Conservation (phyloP, 2,113 vertebrate species). For the Fulmarus glacialis region DNA sequence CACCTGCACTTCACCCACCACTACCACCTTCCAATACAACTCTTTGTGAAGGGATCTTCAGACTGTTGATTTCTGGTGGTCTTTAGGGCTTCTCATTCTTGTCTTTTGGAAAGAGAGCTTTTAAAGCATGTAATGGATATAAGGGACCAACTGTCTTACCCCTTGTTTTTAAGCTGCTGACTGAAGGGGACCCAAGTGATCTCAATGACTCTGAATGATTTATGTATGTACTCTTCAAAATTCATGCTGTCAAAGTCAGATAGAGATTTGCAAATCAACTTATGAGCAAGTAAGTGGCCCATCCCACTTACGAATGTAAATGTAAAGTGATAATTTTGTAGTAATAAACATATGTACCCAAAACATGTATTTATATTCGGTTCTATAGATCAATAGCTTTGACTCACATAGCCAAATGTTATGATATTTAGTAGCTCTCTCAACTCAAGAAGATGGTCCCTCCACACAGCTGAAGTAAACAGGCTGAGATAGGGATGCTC, state of each 20-base stretch:
- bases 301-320: neutral
- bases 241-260: neutral
- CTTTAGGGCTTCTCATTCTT: neutral
- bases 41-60: neutral
- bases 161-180: neutral
- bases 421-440: neutral
- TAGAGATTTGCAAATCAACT: neutral
- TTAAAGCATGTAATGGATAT: neutral
- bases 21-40: neutral
- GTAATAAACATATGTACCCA: neutral
- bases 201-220: neutral
- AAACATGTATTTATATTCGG: neutral
- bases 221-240: neutral
- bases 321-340: neutral
- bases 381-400: neutral
- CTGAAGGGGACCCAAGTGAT: neutral
- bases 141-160: neutral
- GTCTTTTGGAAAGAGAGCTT: neutral
- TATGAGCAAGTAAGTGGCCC: neutral
- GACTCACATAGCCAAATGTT: neutral
- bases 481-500: neutral
- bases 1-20: neutral
- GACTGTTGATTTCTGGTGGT: neutral
- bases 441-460: neutral
- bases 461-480: neutral